phyloP scores from a whole-genome alignment of 2,113 vertebrate species.

The Pseudonaja textilis region DNA sequence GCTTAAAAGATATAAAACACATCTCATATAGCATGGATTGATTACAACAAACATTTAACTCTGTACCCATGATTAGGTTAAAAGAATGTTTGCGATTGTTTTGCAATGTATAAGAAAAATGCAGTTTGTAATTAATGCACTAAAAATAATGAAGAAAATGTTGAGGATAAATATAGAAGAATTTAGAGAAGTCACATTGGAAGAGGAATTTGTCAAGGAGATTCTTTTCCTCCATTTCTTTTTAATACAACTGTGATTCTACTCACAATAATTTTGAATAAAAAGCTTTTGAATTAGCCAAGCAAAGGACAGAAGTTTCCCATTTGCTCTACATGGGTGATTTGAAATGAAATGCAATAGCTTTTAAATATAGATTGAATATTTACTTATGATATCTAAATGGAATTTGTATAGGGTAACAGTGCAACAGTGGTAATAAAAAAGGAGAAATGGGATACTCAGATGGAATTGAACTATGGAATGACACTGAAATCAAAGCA shows the following conservation, averaged over 20 bases:
- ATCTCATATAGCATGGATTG: neutral
- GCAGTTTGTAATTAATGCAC: neutral
- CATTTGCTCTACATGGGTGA: neutral
- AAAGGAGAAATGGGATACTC: neutral
- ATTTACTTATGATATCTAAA: neutral
- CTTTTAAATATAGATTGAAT: neutral
- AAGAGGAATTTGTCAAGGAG: neutral
- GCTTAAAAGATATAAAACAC: neutral
- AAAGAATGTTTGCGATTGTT: neutral
- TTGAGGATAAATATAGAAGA: neutral
- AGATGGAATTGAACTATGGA: neutral
- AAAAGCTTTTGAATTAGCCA: neutral
- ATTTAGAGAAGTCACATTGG: neutral
- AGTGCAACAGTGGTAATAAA: neutral
- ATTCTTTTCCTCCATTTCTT: neutral
- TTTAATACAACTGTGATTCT: neutral
- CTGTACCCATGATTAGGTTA: neutral
- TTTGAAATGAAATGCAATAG: neutral
- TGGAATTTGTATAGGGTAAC: neutral
- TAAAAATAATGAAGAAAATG: neutral
- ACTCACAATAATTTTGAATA: neutral
- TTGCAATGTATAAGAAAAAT: neutral
- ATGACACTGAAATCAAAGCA: neutral
- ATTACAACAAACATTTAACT: neutral
- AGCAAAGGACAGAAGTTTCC: neutral